Evolutionary conservation across 2,113 vertebrate species (phyloP).

Genomic region (Tenrec ecaudatus): DNA sequence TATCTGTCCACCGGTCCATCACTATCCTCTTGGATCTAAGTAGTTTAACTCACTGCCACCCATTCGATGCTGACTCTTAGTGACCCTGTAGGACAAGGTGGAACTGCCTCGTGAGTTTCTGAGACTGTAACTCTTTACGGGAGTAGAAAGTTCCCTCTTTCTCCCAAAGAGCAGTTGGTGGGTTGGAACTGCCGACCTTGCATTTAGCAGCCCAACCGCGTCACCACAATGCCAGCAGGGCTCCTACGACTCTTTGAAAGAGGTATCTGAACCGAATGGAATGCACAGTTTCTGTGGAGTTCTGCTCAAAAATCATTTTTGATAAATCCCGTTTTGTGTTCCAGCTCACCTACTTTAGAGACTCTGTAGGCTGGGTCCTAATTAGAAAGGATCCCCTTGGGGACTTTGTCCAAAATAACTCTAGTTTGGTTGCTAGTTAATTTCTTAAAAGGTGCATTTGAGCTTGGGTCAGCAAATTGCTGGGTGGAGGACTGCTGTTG

Average conservation of each 20-base stretch:
- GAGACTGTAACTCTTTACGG: too few species aligned
- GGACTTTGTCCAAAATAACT: conserved; percentile 35
- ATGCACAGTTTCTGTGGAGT: conserved; percentile 45
- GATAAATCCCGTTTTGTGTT: conserved; percentile 40
- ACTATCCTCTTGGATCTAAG: not conserved
- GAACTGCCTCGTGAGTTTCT: too few species aligned
- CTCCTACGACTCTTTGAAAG: conserved; percentile 4
- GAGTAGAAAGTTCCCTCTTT: too few species aligned
- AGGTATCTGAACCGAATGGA: conserved; percentile 35
- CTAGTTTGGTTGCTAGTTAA: conserved; percentile 32
- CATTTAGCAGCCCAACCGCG: too few species aligned
- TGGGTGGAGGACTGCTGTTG: not conserved
- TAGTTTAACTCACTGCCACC: too few species aligned
- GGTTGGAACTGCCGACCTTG: too few species aligned
- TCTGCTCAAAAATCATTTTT: conserved; percentile 52
- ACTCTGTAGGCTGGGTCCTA: conserved; percentile 33
- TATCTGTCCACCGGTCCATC: too few species aligned
- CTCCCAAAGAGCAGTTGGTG: too few species aligned
- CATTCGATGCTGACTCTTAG: too few species aligned
- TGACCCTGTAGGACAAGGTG: too few species aligned
- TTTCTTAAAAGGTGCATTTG: not conserved
- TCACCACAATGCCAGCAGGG: too few species aligned
- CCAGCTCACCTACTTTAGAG: conserved; percentile 32
- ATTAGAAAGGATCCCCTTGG: conserved; percentile 23
- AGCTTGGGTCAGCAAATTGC: not conserved